Evolutionary conservation across 1,140 invertebrate species (phyloP).

Genomic region (Brachionus plicatilis): DNA sequence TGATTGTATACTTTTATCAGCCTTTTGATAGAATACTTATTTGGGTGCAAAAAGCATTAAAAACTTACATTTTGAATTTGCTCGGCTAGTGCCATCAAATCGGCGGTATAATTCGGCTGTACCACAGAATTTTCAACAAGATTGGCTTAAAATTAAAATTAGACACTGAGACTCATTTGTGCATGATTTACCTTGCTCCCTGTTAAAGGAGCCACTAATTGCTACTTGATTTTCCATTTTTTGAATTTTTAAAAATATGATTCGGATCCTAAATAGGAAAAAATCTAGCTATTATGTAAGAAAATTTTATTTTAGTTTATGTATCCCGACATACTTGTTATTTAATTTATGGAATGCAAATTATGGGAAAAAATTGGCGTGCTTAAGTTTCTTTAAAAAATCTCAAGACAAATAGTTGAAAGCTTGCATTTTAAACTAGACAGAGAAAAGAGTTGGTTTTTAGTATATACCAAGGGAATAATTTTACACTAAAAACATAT

Average conservation of each 20-base stretch:
- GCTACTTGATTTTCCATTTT: slow-evolving; percentile 39
- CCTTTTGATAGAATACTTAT: background rate
- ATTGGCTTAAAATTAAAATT: slow-evolving; percentile 17
- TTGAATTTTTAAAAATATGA: background rate
- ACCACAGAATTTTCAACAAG: slow-evolving; percentile 26
- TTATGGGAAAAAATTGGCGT: background rate
- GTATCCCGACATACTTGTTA: background rate
- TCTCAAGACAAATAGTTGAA: background rate
- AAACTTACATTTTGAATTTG: slow-evolving; percentile 37
- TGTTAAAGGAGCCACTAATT: slow-evolving; percentile 24
- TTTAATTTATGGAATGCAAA: background rate
- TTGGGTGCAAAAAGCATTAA: background rate
- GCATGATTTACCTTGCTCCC: background rate
- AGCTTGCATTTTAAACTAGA: background rate
- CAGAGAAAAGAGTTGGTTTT: background rate
- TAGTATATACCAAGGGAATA: background rate
- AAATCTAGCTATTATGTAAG: slow-evolving; percentile 5
- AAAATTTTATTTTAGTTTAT: background rate
- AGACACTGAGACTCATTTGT: background rate
- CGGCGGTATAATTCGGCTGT: slow-evolving; percentile 25
- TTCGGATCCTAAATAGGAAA: background rate
- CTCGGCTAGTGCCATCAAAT: slow-evolving; percentile 15
- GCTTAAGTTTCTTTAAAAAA: slow-evolving; percentile 15
- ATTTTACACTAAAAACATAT: background rate
- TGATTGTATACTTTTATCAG: slow-evolving; percentile 38